Conservation (phyloP, 1,140 invertebrate species). For the Drosophila takahashii region DNA sequence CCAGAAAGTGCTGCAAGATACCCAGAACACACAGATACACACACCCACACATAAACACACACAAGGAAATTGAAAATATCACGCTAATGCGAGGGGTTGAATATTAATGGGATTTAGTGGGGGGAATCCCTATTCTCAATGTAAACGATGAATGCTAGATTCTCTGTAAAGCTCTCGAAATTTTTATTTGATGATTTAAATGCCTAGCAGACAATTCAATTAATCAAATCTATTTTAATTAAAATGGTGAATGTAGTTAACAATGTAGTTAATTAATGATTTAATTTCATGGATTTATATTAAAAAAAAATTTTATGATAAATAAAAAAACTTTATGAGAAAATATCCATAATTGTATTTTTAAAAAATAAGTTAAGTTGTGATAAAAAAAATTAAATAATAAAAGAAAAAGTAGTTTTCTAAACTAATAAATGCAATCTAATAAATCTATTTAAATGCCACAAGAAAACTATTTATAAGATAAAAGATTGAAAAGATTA, state of each 20-base stretch:
- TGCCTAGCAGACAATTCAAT: neutral
- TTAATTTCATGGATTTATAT: no score
- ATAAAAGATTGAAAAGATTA: neutral
- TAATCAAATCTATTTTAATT: neutral
- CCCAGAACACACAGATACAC: constrained; percentile 3
- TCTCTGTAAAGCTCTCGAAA: neutral
- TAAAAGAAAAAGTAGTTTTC: no score
- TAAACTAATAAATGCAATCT: no score
- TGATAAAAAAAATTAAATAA: no score
- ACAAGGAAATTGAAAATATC: constrained; percentile 24
- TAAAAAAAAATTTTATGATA: no score
- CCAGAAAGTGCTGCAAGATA: constrained; percentile 28
- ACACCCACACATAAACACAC: constrained; percentile 17
- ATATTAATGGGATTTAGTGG: constrained; percentile 35
- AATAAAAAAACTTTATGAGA: no score
- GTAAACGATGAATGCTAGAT: neutral
- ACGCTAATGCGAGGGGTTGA: constrained; percentile 50
- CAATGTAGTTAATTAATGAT: no score
- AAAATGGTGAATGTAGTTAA: no score
- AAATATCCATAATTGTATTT: no score
- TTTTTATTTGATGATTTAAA: neutral
- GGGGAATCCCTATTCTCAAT: neutral
- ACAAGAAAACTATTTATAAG: neutral
- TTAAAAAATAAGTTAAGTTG: no score
- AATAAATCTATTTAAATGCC: neutral